A percentile compares a stretch with the other conserved stretches of the same genome.
Conservation (phyloP, 1,140 invertebrate genomes). For the Chrysoperla carnea region DNA sequence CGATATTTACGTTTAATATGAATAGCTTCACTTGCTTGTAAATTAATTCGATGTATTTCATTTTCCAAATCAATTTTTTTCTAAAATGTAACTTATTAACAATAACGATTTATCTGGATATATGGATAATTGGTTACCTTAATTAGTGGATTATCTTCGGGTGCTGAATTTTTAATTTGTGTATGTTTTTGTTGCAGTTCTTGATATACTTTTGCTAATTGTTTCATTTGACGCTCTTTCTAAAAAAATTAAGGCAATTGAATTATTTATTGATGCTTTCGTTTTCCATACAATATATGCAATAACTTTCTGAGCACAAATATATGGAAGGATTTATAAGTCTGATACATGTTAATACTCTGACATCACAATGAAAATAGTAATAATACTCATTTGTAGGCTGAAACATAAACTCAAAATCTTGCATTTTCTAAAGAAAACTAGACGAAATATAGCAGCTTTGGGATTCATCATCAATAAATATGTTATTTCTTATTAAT, state of each 20-base stretch:
- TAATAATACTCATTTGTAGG: too few species aligned
- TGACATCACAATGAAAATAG: too few species aligned
- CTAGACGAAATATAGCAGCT: too few species aligned
- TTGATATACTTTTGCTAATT: slow-evolving; percentile 15
- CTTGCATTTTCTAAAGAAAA: too few species aligned
- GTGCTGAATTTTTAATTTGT: slow-evolving; percentile 9
- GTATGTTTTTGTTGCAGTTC: slow-evolving; percentile 11
- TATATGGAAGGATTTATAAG: too few species aligned
- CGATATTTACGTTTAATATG: slow-evolving; percentile 57
- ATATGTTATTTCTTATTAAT: too few species aligned
- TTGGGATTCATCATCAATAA: too few species aligned
- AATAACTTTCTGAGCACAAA: too few species aligned
- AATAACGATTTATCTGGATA: not conserved
- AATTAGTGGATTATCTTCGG: slow-evolving; percentile 13
- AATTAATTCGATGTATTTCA: slow-evolving; percentile 52
- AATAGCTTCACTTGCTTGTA: slow-evolving; percentile 63
- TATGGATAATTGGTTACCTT: slow-evolving; percentile 6
- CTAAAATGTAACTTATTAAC: slow-evolving; percentile 20
- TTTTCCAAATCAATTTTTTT: slow-evolving; percentile 53
- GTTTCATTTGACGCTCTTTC: slow-evolving; percentile 9
- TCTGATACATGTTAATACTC: too few species aligned
- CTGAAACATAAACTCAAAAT: too few species aligned
- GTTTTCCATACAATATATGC: too few species aligned
- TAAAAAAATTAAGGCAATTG: slow-evolving; percentile 3
- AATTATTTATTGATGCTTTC: too few species aligned